These are phyloP conservation scores for Lipophrys pholis DNA, from an alignment of 2,113 vertebrate species.

Conservation along the genomic window DNA sequence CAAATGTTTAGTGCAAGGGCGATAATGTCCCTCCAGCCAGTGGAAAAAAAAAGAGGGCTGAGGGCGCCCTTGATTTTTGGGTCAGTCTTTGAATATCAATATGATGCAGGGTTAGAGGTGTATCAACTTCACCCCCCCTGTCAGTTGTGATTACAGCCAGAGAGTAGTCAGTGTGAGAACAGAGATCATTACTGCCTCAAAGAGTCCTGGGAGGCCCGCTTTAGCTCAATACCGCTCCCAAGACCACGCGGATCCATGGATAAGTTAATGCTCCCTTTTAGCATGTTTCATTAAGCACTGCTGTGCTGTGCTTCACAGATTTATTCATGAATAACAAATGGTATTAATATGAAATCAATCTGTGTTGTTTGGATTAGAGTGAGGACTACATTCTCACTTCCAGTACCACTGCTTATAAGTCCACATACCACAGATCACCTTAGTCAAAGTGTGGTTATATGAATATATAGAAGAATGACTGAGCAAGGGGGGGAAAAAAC, in stretches of 20 bases:
- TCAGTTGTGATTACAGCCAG: constrained; percentile 79
- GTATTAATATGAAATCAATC: not conserved
- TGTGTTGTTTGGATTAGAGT: not conserved
- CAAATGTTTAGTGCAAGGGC: not conserved
- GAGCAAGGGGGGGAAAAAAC: constrained; percentile 32
- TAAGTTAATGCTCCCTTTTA: constrained; percentile 40
- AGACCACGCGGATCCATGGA: constrained; percentile 49
- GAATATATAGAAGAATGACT: not conserved
- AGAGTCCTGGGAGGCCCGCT: constrained; percentile 73
- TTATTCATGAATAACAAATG: constrained; percentile 11
- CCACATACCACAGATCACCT: constrained; percentile 36
- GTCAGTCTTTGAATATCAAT: constrained; percentile 56
- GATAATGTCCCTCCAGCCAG: constrained; percentile 4
- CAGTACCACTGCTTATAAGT: not conserved
- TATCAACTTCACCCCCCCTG: constrained; percentile 71
- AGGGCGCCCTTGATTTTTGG: constrained; percentile 8
- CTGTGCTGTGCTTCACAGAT: constrained; percentile 13
- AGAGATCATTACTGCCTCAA: constrained; percentile 76
- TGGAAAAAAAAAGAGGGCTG: constrained; percentile 3
- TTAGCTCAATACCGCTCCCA: constrained; percentile 66
- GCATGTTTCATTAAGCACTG: constrained; percentile 47
- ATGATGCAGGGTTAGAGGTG: constrained; percentile 62
- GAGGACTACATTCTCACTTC: not conserved
- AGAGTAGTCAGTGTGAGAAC: constrained; percentile 71
- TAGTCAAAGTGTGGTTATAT: constrained; percentile 4